These are phyloP conservation scores for Lytechinus variegatus DNA, from an alignment of 35 echinoderm and acorn worm species.

Conservation along the genomic window DNA sequence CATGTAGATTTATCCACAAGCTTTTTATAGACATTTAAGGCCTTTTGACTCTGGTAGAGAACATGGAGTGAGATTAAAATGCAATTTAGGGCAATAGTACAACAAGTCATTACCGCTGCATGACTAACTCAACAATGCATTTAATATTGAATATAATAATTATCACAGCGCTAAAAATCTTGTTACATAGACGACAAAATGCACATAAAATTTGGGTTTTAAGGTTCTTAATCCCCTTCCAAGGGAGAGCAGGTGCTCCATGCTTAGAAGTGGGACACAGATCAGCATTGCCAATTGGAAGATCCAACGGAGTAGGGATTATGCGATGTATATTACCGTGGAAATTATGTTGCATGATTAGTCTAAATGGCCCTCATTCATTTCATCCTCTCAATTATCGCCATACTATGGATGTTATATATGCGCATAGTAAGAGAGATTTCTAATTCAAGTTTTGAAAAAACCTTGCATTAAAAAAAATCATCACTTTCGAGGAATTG, in stretches of 20 bases:
- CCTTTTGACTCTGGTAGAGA: too few relatives aligned
- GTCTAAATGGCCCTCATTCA: background rate
- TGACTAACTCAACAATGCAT: too few relatives aligned
- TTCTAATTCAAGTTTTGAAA: too few relatives aligned
- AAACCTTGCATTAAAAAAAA: too few relatives aligned
- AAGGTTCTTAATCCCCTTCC: background rate
- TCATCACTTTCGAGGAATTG: too few relatives aligned
- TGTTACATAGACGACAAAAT: background rate
- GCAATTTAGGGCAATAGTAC: background rate
- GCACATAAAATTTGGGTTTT: background rate
- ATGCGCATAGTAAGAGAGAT: too few relatives aligned
- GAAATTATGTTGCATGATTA: background rate
- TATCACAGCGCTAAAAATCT: too few relatives aligned
- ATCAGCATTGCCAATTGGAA: background rate
- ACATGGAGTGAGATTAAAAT: background rate
- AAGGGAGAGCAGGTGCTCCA: background rate
- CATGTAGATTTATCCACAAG: too few relatives aligned
- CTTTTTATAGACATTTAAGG: too few relatives aligned
- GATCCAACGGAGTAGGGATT: background rate
- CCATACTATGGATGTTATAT: too few relatives aligned
- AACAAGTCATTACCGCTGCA: background rate
- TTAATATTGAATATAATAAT: too few relatives aligned
- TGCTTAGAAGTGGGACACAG: background rate
- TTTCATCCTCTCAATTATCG: background rate
- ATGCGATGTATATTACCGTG: background rate